Evolutionary conservation across 2,113 vertebrate species (phyloP).

Genomic region (Nyctereutes procyonoides): DNA sequence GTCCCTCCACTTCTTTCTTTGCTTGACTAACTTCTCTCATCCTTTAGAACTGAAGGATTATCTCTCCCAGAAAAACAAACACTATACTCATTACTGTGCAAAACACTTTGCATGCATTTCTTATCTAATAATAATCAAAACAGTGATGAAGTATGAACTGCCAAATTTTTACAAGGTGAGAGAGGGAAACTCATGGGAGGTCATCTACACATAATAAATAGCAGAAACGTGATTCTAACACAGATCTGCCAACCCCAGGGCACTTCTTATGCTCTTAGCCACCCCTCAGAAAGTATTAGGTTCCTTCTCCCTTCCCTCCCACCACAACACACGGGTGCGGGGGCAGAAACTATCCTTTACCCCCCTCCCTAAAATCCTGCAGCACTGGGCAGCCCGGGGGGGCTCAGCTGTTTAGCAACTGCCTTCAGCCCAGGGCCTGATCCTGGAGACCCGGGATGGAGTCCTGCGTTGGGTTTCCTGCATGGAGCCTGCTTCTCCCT

Average conservation of each 20-base stretch:
- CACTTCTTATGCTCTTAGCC: background rate
- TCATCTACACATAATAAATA: background rate
- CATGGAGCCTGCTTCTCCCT: no score
- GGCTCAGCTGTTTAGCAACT: no score
- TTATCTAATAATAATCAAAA: background rate
- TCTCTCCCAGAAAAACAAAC: constrained; percentile 15
- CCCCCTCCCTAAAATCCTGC: background rate
- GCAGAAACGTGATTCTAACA: background rate
- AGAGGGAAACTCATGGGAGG: background rate
- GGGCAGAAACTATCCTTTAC: background rate
- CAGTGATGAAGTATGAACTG: background rate
- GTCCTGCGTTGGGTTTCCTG: no score
- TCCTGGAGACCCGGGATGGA: no score
- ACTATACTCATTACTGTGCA: background rate
- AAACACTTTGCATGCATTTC: background rate
- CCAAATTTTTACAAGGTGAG: background rate
- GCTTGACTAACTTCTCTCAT: constrained; percentile 28
- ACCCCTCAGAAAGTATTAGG: background rate
- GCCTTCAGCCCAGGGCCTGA: no score
- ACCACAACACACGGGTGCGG: background rate
- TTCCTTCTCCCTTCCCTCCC: background rate
- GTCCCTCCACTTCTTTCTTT: background rate
- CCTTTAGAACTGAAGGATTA: constrained; percentile 29
- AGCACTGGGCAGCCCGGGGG: background rate
- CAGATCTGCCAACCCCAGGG: background rate